Base-by-base conservation (phyloP, 2,888 invertebrate species). In the Diplazon laetatorius region DNA sequence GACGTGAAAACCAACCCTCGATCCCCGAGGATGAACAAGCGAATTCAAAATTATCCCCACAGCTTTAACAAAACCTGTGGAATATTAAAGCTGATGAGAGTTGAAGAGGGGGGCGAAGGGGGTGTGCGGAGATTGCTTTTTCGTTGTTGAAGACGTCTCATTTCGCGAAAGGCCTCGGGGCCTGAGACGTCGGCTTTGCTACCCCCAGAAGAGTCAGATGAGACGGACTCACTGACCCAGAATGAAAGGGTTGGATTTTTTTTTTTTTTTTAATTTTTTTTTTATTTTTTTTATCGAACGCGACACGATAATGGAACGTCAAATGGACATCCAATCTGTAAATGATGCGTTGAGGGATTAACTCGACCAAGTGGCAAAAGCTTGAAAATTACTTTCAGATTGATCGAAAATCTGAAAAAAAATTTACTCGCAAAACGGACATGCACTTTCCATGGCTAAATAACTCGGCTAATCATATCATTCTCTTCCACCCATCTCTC, bases 71-170 rank as follows among this genome's bases (percentile, higher is more conserved):
- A 46, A 72, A 71, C 37, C 62, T 55, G 48, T 30, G 35, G 57
- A 77, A 78, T 69, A 72, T 72, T 80, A 74, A 46, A n/a, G 37
- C 30, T 76, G 37, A n/a, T n/a, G n/a, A n/a, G 46, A 4, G 4
- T 18, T 25, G 14, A 37, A 16, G 59, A 3, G 46, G 22, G 59
- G 30, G 59, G 63, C 35, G 50, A 39, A 18, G n/a, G n/a, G n/a
- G n/a, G n/a, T n/a, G n/a, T n/a, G 37, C 22, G 42, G n/a, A 44
- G 50, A 30, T 57, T 46, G 16, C 12, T 52, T 37, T 50, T 42
- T 69, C 46, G 55, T 16, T 60, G 30, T 62, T 39, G 25, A 42
- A 52, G 42, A 62, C 35, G 37, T 55, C 20, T 46, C 39, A 77
- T 62, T 77, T 77, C 62, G 62, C 63, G 44, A 16, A n/a, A 44